Evolutionary conservation across 2,888 invertebrate species (phyloP), one percentile per base, ranked within the genome.

Genomic region (Harpalus rufipes): DNA sequence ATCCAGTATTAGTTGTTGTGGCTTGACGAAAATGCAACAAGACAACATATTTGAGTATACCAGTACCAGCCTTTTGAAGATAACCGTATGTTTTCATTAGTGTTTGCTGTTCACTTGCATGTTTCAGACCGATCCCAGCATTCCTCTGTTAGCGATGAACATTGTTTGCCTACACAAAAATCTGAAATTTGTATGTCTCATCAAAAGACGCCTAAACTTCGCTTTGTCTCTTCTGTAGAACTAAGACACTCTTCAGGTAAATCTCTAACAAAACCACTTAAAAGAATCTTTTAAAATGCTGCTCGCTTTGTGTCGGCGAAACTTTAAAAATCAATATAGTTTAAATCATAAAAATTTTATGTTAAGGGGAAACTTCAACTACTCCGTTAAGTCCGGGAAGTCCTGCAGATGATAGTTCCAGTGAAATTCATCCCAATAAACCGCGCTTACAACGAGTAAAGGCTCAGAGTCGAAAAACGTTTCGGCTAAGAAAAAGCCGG

Each of bases 381-480:
- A 95, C 95, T 61, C 95, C 96, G 0, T 90, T 96, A 85, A 96
- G 96, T 63, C 96, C 96, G 18, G 94, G 93, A 87, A 95, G 94
- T 90, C 95, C 94, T 39, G 93, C 92, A 58, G 95, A 94, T 89
- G 95, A 94, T 87, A 94, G 94, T 87, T 94, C 94, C 0, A 94
- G 94, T 18, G 94, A 94, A 89, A 93, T 89, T 58, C 91, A 92
- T 89, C 91, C 93, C 88, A 90, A 92, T 91, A 92, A 93, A 89
- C 95, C 95, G 44, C 93, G 97, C 4, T 93, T 98, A 85, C 98
- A 98, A 89, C 93, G 98, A 18, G 96, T 97, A 82, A 98, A 97
- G 91, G 98, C 97, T 51, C 98, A 97, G 89, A 98, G 97, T 88
- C 94, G 98, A 88, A 98, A 97, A 91, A 98, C 98, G 0, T 98